These are phyloP conservation scores for Venturia canescens DNA, from an alignment of 1,140 invertebrate species.

Conservation along the genomic window DNA sequence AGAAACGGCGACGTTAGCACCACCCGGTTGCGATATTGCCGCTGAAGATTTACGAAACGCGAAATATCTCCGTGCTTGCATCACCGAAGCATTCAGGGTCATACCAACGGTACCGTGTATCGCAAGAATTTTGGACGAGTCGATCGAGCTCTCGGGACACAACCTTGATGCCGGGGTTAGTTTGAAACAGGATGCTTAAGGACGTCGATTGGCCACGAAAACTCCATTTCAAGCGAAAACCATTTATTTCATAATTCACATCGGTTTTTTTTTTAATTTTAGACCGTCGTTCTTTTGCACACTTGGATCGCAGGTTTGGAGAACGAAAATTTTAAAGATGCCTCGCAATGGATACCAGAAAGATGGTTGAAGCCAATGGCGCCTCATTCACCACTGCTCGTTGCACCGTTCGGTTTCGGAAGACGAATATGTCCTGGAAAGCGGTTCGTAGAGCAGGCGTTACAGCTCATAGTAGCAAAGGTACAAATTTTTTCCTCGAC, in stretches of 20 bases:
- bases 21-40: slow-evolving; percentile 78
- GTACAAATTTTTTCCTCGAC: slow-evolving; percentile 69
- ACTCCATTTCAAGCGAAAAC: neutral
- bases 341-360: slow-evolving; percentile 87
- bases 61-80: slow-evolving; percentile 89
- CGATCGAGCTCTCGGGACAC: slow-evolving; percentile 87
- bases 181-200: too few species aligned
- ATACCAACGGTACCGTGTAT: slow-evolving; percentile 90
- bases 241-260: neutral
- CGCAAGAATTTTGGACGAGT: slow-evolving; percentile 86
- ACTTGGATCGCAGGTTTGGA: slow-evolving; percentile 89
- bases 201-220: too few species aligned
- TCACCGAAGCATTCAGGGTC: slow-evolving; percentile 90
- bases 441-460: slow-evolving; percentile 87
- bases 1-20: slow-evolving; percentile 82
- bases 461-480: slow-evolving; percentile 86
- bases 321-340: slow-evolving; percentile 87
- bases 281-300: slow-evolving; percentile 92
- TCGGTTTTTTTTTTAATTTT: slow-evolving; percentile 53
- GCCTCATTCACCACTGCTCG: slow-evolving; percentile 80
- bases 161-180: slow-evolving; percentile 86
- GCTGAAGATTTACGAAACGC: slow-evolving; percentile 81
- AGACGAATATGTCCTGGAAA: slow-evolving; percentile 89
- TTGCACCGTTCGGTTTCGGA: slow-evolving; percentile 93
- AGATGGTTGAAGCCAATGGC: slow-evolving; percentile 83